Conservation (phyloP, 2,888 invertebrate species). For the Scaptomyza caliginosa region DNA sequence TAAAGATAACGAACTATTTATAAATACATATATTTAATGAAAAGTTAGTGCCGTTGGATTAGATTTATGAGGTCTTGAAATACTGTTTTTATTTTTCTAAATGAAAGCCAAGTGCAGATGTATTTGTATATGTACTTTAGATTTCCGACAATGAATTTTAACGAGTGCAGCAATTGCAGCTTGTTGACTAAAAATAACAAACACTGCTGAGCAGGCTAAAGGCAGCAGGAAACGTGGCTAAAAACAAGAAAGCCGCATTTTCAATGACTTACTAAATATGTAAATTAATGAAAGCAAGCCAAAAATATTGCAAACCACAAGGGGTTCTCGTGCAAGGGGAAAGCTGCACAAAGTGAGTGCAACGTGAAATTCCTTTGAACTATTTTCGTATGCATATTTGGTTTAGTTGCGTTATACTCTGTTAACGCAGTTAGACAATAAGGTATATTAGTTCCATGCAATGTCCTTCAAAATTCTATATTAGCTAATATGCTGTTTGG, state of each 20-base stretch:
- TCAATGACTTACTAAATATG: slow-evolving; percentile 71
- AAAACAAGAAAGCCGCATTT: slow-evolving; percentile 42
- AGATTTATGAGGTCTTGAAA: neutral
- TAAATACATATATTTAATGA: no score
- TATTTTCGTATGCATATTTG: slow-evolving; percentile 61
- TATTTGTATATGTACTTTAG: slow-evolving; percentile 22
- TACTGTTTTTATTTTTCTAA: neutral
- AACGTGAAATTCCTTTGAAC: slow-evolving; percentile 64
- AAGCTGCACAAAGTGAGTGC: slow-evolving; percentile 1
- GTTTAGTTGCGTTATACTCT: slow-evolving; percentile 17
- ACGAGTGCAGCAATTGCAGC: slow-evolving; percentile 55
- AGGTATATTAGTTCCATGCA: neutral
- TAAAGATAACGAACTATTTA: no score
- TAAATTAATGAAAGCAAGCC: slow-evolving; percentile 68
- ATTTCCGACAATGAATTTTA: slow-evolving; percentile 68
- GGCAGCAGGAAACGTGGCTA: slow-evolving; percentile 14
- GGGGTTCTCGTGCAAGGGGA: neutral
- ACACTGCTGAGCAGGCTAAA: slow-evolving; percentile 12
- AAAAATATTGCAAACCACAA: slow-evolving; percentile 32
- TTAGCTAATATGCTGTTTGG: no score
- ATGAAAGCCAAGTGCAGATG: slow-evolving; percentile 63
- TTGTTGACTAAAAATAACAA: slow-evolving; percentile 58
- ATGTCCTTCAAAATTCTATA: no score
- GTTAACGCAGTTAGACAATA: neutral
- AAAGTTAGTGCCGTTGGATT: no score